Percentiles rank a stretch among this genome's conserved stretches.
Evolutionary conservation across 35 echinoderm and acorn worm species (phyloP).

Genomic region (Heliocidaris tuberculata): DNA sequence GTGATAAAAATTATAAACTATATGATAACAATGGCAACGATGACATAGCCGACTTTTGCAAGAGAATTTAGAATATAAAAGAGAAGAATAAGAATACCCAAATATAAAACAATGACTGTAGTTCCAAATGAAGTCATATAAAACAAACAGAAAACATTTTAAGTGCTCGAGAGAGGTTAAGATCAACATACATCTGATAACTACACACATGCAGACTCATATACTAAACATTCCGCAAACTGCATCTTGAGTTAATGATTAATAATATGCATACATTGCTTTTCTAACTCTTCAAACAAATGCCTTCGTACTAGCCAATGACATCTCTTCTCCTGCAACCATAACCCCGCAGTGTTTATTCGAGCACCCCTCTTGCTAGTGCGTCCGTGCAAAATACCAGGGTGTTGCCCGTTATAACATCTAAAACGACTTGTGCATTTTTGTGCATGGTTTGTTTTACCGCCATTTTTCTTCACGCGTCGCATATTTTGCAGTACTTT

Average conservation of each 20-base stretch:
- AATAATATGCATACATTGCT: neutral
- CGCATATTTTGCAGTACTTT: neutral
- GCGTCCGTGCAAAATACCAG: neutral
- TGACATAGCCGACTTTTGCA: no score
- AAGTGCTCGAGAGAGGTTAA: neutral
- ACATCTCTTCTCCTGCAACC: no score
- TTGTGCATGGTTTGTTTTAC: conserved; percentile 26
- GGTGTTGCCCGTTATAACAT: neutral
- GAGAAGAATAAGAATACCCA: no score
- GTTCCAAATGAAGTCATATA: neutral
- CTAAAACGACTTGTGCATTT: neutral
- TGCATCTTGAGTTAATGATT: neutral
- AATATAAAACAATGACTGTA: no score
- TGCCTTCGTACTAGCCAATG: neutral
- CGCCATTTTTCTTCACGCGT: conserved; percentile 43
- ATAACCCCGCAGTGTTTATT: neutral
- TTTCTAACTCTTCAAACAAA: conserved; percentile 11
- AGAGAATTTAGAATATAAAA: no score
- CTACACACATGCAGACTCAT: neutral
- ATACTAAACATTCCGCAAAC: neutral
- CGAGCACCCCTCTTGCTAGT: neutral
- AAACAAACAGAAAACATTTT: neutral
- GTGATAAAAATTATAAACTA: no score
- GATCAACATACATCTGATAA: neutral
- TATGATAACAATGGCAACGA: no score